Conservation (phyloP, 2,113 vertebrate genomes). For the Heptranchias perlo region DNA sequence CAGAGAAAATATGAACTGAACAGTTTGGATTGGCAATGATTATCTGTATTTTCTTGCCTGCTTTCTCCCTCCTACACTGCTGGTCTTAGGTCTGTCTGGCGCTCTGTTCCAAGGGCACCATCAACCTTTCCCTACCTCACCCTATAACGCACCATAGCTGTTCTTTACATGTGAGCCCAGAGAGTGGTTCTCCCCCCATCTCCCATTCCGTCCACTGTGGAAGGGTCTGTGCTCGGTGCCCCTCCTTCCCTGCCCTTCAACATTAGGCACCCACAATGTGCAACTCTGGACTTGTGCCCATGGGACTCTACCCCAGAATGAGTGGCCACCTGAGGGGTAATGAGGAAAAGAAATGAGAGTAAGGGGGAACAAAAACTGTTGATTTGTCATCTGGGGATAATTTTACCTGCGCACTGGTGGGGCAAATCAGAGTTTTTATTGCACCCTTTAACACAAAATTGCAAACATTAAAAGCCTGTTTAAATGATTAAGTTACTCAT, state of each 20-base stretch:
- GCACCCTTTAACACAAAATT: not conserved
- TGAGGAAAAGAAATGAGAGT: not conserved
- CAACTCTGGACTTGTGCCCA: not conserved
- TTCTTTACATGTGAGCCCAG: not conserved
- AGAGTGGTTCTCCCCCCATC: not conserved
- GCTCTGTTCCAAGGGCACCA: not conserved
- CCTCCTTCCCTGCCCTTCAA: not conserved
- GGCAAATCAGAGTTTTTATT: not conserved
- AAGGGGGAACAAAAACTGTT: not conserved
- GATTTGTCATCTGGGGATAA: not conserved
- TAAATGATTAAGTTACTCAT: not conserved
- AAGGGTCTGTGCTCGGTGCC: not conserved
- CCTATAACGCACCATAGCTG: too few relatives aligned
- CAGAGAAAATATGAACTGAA: not conserved
- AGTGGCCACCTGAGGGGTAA: not conserved
- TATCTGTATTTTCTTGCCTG: not conserved
- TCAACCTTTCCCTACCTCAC: not conserved
- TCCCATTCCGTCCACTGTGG: not conserved
- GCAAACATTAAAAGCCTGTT: not conserved
- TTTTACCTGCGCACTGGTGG: not conserved
- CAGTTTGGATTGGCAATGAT: not conserved
- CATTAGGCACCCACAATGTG: not conserved
- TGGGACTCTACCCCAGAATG: not conserved
- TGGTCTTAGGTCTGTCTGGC: not conserved
- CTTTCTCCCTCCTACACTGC: not conserved